These are phyloP conservation scores for Zaprionus kolodkinae DNA, from an alignment of 1,140 invertebrate genomes.

Conservation along the genomic window DNA sequence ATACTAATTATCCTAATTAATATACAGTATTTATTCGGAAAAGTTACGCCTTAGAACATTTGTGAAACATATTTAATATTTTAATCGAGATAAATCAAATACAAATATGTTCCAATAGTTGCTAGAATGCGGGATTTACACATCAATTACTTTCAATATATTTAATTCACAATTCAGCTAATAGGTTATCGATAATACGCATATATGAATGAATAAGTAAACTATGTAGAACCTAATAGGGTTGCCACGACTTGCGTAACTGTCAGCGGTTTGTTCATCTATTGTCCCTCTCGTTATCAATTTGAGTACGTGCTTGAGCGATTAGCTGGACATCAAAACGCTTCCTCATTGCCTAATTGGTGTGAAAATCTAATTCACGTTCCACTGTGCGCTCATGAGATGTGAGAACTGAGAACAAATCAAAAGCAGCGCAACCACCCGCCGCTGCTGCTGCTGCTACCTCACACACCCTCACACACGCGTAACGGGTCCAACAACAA, in stretches of 20 bases:
- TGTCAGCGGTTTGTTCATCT: conserved; percentile 27
- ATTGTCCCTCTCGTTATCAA: conserved; percentile 36
- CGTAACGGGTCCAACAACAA: conserved; percentile 21
- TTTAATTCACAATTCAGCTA: conserved; percentile 2
- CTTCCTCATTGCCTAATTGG: conserved; percentile 79
- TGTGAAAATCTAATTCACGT: conserved; percentile 59
- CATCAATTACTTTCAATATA: conserved; percentile 16
- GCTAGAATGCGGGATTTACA: too few species aligned
- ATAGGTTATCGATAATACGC: not conserved
- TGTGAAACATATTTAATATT: too few species aligned
- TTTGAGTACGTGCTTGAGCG: conserved; percentile 60
- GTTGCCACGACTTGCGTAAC: conserved; percentile 63
- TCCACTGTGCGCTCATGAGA: conserved; percentile 57
- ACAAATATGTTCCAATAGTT: too few species aligned
- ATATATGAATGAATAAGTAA: not conserved
- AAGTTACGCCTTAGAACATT: not conserved
- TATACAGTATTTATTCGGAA: not conserved
- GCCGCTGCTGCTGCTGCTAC: conserved; percentile 17
- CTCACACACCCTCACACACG: not conserved
- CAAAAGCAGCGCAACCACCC: conserved; percentile 8
- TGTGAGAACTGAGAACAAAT: not conserved
- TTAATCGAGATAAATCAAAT: too few species aligned
- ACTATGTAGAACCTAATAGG: conserved; percentile 46
- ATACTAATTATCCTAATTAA: not conserved
- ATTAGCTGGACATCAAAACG: conserved; percentile 57